phyloP scores from a whole-genome alignment of 1,140 invertebrate genomes.

The Thrips palmi region DNA sequence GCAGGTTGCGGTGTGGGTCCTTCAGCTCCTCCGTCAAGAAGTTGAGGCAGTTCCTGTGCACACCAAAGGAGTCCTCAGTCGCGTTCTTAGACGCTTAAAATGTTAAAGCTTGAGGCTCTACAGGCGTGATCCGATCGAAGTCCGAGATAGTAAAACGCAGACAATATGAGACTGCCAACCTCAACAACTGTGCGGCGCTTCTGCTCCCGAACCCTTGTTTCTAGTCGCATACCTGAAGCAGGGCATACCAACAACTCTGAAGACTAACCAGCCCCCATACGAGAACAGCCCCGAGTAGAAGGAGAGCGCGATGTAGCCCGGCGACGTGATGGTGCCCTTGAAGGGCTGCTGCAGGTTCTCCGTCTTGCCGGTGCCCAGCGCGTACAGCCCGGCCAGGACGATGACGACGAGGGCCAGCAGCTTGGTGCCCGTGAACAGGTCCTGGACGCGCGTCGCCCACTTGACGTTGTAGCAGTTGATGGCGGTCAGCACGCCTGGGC shows the following conservation, averaged over 20 bases:
- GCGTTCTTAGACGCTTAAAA: too few species aligned
- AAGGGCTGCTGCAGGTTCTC: conserved; percentile 64
- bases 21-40: conserved; percentile 86
- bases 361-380: conserved; percentile 38
- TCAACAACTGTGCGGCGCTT: too few species aligned
- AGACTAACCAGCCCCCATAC: conserved; percentile 75
- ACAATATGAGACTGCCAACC: too few species aligned
- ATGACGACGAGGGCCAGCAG: conserved; percentile 77
- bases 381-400: conserved; percentile 61
- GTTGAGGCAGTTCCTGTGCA: conserved; percentile 61
- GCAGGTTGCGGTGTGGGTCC: conserved; percentile 83
- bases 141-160: too few species aligned
- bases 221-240: too few species aligned
- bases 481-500: conserved; percentile 70
- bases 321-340: conserved; percentile 48
- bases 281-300: conserved; percentile 96
- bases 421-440: conserved; percentile 86
- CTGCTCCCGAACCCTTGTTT: too few species aligned
- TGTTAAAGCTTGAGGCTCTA: too few species aligned
- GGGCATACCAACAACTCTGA: too few species aligned
- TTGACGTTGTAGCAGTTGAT: conserved; percentile 94
- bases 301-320: conserved; percentile 68
- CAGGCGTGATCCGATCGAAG: too few species aligned
- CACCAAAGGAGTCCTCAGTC: too few species aligned
- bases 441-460: conserved; percentile 82